Evolutionary conservation across 2,888 invertebrate genomes (phyloP).

Genomic region (Protodeltote pygarga): DNA sequence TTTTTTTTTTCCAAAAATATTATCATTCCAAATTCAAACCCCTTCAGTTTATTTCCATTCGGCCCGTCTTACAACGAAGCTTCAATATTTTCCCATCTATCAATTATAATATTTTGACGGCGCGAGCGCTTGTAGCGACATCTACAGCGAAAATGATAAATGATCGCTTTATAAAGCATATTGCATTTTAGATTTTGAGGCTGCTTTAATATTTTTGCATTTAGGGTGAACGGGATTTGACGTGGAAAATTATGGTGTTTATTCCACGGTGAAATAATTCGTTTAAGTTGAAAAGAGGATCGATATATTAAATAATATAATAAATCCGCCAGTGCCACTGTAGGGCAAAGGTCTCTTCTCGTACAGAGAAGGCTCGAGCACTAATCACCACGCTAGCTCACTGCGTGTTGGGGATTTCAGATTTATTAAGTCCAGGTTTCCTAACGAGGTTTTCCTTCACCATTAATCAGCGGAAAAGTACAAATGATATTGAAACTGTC

Average conservation of each 20-base stretch:
- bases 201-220: background rate
- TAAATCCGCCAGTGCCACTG: too few species aligned
- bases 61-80: conserved; percentile 18
- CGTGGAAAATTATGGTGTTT: conserved; percentile 5
- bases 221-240: background rate
- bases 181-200: conserved; percentile 1
- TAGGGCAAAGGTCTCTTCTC: too few species aligned
- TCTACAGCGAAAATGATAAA: conserved; percentile 30
- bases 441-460: too few species aligned
- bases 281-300: too few species aligned
- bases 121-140: conserved; percentile 28
- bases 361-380: too few species aligned
- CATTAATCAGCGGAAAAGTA: too few species aligned
- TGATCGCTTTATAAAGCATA: background rate
- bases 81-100: conserved; percentile 27
- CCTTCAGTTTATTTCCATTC: conserved; percentile 3
- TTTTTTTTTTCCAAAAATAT: background rate
- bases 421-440: too few species aligned
- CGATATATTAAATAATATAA: too few species aligned
- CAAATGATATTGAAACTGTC: too few species aligned
- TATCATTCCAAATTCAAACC: conserved; percentile 4
- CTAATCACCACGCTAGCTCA: too few species aligned
- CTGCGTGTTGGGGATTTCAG: too few species aligned
- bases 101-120: conserved; percentile 39
- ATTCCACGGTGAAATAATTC: too few species aligned